Percentiles rank a stretch among this genome's conserved stretches.
These are phyloP conservation scores for Andrena fulva DNA, from an alignment of 2,888 invertebrate genomes.

Conservation along the genomic window DNA sequence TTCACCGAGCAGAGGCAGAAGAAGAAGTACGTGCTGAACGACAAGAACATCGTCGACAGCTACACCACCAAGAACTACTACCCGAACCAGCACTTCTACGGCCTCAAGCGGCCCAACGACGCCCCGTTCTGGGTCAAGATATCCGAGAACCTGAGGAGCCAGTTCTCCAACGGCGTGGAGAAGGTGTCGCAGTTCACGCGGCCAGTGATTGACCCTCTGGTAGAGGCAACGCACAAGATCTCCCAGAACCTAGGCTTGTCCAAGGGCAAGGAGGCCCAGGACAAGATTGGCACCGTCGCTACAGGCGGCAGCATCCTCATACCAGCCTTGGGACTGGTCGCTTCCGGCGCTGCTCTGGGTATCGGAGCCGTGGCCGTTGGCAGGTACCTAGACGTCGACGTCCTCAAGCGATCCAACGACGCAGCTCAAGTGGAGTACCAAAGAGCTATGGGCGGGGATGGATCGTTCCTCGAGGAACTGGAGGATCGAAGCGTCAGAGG, in stretches of 20 bases:
- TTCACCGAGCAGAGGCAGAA: constrained; percentile 81
- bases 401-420: constrained; percentile 86
- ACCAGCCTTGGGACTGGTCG: constrained; percentile 91
- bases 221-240: constrained; percentile 92
- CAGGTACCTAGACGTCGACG: constrained; percentile 88
- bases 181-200: constrained; percentile 89
- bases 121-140: constrained; percentile 90
- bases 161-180: constrained; percentile 90
- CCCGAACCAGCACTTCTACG: constrained; percentile 85
- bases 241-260: constrained; percentile 91
- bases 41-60: constrained; percentile 79
- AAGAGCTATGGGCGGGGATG: constrained; percentile 83
- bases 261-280: constrained; percentile 86
- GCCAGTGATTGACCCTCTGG: constrained; percentile 89
- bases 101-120: constrained; percentile 87
- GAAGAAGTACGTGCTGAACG: constrained; percentile 82
- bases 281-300: constrained; percentile 88
- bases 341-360: constrained; percentile 93
- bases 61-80: constrained; percentile 81
- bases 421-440: constrained; percentile 87
- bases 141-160: constrained; percentile 90
- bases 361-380: constrained; percentile 93
- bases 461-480: not conserved
- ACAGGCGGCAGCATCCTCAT: constrained; percentile 88
- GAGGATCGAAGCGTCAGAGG: constrained; percentile 64